Evolutionary conservation across 2,797 vertebrate species (phyloP), one percentile per base, ranked within the genome.

Genomic region (Manis javanica): DNA sequence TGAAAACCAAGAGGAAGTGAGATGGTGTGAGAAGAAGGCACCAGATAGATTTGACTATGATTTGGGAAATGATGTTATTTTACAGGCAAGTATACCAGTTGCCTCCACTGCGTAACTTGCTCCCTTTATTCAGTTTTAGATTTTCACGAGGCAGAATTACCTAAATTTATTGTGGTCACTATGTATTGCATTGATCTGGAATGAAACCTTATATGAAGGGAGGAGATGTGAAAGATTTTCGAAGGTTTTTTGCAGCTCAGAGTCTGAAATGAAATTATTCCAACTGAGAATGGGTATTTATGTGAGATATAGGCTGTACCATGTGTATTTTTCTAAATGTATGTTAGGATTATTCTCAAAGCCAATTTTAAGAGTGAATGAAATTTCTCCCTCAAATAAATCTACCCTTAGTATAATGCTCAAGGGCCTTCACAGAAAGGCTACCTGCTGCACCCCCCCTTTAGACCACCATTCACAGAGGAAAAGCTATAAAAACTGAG

Each of bases 401-500:
- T 85, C 74, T 92, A 14, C 23, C 15, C 51, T 37, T 55, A 37
- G 83, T 21, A 29, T 26, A 19, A 0, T 61, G 61, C 4, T 77
- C 66, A 34, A 51, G 69, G 66, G 21, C 51, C 37, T 79, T 23
- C 5, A 6, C 68, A 61, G 7, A 84, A 79, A 61, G 37, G 53
- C n/a, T 46, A 21, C 14, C 34, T 3, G 7, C 71, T 64, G 64
- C 29, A 4, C 37, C 37, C 34, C 75, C 18, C 46, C 34, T 57
- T 72, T 61, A 49, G 3, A 57, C 46, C 16, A 61, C 87, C 66
- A 79, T 63, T 93, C 71, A 81, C 5, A 13, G 84, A 93, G 34
- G 57, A 82, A 92, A 95, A 91, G 61, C 66, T 75, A 34, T 91
- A 95, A 91, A 95, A 96, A 90, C 29, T 6, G 29, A 88, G 46